Evolutionary conservation across 53 echinoderm and acorn worm species (phyloP).

Genomic region (Actinopyga echinites): DNA sequence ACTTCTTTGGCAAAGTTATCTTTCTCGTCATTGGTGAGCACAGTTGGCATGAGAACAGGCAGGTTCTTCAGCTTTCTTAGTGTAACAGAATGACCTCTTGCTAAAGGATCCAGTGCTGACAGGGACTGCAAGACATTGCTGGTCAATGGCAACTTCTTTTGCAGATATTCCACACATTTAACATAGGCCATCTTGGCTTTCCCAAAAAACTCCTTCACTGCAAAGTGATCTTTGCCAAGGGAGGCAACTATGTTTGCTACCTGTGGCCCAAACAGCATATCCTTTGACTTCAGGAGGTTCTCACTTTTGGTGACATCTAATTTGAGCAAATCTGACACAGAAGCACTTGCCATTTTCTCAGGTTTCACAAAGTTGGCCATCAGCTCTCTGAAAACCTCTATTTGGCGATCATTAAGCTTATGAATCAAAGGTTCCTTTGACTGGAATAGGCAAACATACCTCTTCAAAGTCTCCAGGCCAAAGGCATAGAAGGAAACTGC

Average conservation of each 20-base stretch:
- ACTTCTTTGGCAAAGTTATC: background rate
- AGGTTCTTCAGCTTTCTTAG: conserved; percentile 5
- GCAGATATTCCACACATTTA: conserved; percentile 34
- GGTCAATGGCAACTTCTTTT: conserved; percentile 50
- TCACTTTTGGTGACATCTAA: background rate
- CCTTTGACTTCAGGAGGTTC: conserved; percentile 16
- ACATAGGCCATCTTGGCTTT: background rate
- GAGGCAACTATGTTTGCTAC: background rate
- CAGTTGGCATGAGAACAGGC: background rate
- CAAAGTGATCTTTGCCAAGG: background rate
- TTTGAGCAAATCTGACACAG: background rate
- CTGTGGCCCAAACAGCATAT: conserved; percentile 24
- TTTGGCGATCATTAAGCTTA: conserved; percentile 24
- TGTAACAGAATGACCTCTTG: background rate
- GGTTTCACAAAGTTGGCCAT: conserved; percentile 35
- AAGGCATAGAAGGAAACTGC: conserved; percentile 12
- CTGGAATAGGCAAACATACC: conserved; percentile 29
- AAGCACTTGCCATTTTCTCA: conserved; percentile 1
- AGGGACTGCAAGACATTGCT: background rate
- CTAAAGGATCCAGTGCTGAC: conserved; percentile 13
- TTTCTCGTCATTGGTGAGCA: background rate
- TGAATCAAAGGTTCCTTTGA: conserved; percentile 5
- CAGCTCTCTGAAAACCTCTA: conserved; percentile 30
- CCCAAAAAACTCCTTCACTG: background rate
- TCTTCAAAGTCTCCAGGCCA: conserved; percentile 6